phyloP scores from a whole-genome alignment of 2,113 vertebrate species.

The Cromileptes altivelis region DNA sequence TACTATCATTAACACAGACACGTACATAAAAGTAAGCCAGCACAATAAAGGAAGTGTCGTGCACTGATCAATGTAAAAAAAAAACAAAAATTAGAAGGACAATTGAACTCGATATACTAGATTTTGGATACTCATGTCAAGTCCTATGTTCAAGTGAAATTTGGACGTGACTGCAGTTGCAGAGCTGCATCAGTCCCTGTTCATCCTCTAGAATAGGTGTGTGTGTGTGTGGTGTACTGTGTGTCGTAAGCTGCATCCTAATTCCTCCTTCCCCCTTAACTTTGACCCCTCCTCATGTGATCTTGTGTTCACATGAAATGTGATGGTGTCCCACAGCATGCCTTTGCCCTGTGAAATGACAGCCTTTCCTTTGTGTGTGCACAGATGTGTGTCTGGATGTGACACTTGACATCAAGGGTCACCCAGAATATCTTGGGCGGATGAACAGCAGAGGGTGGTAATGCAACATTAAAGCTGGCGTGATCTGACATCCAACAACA shows the following conservation, averaged over 20 bases:
- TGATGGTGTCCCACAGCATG: slow-evolving; percentile 17
- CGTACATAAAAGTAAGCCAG: not conserved
- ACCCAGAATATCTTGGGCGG: slow-evolving; percentile 59
- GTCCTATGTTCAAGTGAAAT: not conserved
- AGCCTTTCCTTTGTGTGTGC: not conserved
- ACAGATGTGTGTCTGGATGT: slow-evolving; percentile 9
- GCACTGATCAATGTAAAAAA: not conserved
- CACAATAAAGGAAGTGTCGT: not conserved
- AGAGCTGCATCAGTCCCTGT: no score
- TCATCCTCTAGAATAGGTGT: slow-evolving; percentile 4
- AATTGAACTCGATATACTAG: not conserved
- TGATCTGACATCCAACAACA: slow-evolving; percentile 15
- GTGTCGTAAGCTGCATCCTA: not conserved
- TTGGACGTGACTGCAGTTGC: not conserved
- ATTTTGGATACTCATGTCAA: not conserved
- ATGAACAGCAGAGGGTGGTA: slow-evolving; percentile 78
- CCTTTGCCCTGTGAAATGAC: slow-evolving; percentile 33
- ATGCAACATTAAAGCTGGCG: slow-evolving; percentile 59
- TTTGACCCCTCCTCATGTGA: slow-evolving; percentile 23
- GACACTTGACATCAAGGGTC: slow-evolving; percentile 58
- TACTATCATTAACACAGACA: not conserved
- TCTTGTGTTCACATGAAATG: slow-evolving; percentile 39
- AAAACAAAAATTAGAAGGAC: not conserved
- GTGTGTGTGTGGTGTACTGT: not conserved
- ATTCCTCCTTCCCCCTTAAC: slow-evolving; percentile 9